phyloP scores from a whole-genome alignment of 2,888 invertebrate species.

The Alviniconcha strummeri region DNA sequence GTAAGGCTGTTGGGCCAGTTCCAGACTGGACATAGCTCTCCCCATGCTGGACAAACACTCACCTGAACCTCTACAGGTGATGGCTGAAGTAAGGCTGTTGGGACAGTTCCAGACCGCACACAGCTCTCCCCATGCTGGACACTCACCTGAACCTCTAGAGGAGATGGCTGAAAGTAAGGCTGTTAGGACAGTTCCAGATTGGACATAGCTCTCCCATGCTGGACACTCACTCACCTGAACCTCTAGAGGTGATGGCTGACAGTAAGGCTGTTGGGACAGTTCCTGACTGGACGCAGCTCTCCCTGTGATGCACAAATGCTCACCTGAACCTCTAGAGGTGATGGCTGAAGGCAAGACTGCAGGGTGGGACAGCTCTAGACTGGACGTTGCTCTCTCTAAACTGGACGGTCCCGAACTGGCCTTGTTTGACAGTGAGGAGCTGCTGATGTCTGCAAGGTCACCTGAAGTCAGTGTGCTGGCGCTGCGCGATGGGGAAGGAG shows the following conservation, averaged over 20 bases:
- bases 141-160: too few relatives aligned
- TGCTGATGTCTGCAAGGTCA: constrained; percentile 62
- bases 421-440: constrained; percentile 50
- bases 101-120: background rate
- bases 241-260: background rate
- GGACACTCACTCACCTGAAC: background rate
- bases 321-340: too few relatives aligned
- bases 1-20: background rate
- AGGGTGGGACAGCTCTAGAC: background rate
- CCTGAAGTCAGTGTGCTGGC: constrained; percentile 61
- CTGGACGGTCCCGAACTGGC: constrained; percentile 35
- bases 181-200: too few relatives aligned
- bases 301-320: too few relatives aligned
- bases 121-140: constrained; percentile 21
- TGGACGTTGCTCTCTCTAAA: constrained; percentile 20
- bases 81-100: background rate
- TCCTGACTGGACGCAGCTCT: too few relatives aligned
- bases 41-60: too few relatives aligned
- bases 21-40: too few relatives aligned
- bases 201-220: too few relatives aligned
- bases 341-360: background rate
- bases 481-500: constrained; percentile 58
- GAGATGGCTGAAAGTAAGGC: too few relatives aligned
- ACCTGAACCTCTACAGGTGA: too few relatives aligned
- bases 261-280: background rate